Evolutionary conservation across 2,888 invertebrate genomes (phyloP), one percentile per base, ranked within the genome.

Genomic region (Esperia sulphurella): DNA sequence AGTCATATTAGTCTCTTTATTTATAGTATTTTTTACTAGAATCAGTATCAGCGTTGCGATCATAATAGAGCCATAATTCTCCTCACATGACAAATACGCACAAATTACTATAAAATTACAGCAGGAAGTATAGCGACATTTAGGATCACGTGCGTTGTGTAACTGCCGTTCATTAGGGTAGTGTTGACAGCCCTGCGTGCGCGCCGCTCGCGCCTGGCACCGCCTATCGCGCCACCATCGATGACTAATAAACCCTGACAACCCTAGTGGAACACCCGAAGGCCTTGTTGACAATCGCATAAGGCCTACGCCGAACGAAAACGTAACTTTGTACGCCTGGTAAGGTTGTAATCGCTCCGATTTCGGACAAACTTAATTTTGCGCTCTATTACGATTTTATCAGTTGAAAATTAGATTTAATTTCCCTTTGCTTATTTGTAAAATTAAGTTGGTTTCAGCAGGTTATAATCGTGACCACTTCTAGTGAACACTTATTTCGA

Each of bases 121-220:
- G 66, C 74, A 76, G 82, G 81, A 83, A 83, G 79, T 68, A 69
- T 73, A 75, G 81, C 79, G 86, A 85, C 82, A 84, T 85, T 85
- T 84, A 79, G 79, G 62, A 80, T 83, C 83, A 83, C 86, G 87
- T 86, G 87, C 84, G 84, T 86, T 83, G 80, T 80, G 75, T 87
- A 87, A 87, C 83, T 79, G 85, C 82, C 86, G 87, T 89, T 84
- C 88, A 88, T 89, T 89, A 89, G 85, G 79, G 81, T 78, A 73
- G 87, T 83, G 89, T 87, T 87, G 89, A 89, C 89, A 89, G 84
- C 31, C 63, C 68, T 75, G 83, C 87, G 88, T 87, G 88, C 87
- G 88, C 87, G 88, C 86, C 83, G 82, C 74, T 75, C 77, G 79
- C 82, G 84, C 83, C 79, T 79, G 88, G 80, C 79, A 88, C 83